Percentiles rank a stretch among this genome's conserved stretches.
phyloP scores from a whole-genome alignment of 2,113 vertebrate genomes.

The Ailuropoda melanoleuca region DNA sequence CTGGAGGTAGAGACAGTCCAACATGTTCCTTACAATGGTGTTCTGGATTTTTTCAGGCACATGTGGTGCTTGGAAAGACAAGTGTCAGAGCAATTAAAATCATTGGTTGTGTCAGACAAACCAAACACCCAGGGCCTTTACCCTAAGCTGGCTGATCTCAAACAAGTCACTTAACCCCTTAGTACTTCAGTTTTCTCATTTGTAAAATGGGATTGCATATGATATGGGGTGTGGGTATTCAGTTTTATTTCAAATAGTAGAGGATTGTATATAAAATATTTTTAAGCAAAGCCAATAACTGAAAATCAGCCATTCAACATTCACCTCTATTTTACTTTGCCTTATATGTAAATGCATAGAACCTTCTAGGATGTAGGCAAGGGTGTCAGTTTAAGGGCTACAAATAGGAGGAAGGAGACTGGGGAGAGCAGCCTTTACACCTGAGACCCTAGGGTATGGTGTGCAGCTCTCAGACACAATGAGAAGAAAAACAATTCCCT shows the following conservation, averaged over 20 bases:
- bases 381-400: neutral
- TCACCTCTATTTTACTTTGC: neutral
- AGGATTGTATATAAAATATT: neutral
- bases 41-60: neutral
- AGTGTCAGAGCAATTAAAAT: neutral
- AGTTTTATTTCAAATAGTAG: slow-evolving; percentile 13
- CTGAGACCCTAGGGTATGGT: neutral
- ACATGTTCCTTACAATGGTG: neutral
- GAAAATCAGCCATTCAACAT: neutral
- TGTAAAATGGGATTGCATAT: neutral
- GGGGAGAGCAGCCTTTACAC: neutral
- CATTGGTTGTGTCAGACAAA: neutral
- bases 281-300: slow-evolving; percentile 31
- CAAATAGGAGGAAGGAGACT: neutral
- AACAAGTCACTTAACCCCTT: neutral
- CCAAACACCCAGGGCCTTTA: neutral
- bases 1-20: neutral
- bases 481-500: neutral
- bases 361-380: neutral
- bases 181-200: neutral
- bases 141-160: neutral
- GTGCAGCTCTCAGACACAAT: neutral
- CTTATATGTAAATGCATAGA: neutral
- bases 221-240: neutral
- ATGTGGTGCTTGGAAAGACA: neutral